phyloP scores from a whole-genome alignment of 2,113 vertebrate species.

The Tetraodon nigroviridis region DNA sequence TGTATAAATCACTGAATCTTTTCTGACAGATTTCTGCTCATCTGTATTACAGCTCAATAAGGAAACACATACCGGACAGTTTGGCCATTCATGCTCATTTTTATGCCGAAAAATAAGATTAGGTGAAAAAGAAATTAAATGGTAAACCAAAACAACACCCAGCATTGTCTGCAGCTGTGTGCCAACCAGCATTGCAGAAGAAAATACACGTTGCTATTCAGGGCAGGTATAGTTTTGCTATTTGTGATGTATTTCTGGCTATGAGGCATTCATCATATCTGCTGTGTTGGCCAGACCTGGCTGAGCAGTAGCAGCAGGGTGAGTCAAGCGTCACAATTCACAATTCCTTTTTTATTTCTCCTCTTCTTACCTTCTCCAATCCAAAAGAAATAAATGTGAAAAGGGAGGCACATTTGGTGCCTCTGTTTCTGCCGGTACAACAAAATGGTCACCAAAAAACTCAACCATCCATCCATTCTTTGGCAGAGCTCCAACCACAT shows the following conservation, averaged over 20 bases:
- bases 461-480: conserved; percentile 56
- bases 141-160: too few species aligned
- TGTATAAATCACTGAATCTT: not conserved
- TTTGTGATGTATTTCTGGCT: conserved; percentile 70
- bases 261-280: conserved; percentile 71
- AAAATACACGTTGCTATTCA: conserved; percentile 59
- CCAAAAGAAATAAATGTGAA: conserved; percentile 32
- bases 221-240: conserved; percentile 63
- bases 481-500: conserved; percentile 54
- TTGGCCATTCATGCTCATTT: conserved; percentile 10
- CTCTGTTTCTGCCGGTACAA: conserved; percentile 55
- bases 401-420: conserved; percentile 32
- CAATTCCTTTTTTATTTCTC: conserved; percentile 52
- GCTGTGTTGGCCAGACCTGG: conserved; percentile 62
- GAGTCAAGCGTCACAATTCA: conserved; percentile 61
- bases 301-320: conserved; percentile 60
- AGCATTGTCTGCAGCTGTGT: conserved; percentile 42
- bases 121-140: too few species aligned
- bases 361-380: conserved; percentile 31
- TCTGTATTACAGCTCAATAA: conserved; percentile 40
- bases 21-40: conserved; percentile 16
- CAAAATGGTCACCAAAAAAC: conserved; percentile 46
- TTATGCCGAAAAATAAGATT: too few species aligned
- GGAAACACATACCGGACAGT: not conserved
- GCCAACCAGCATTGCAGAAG: conserved; percentile 46